These are phyloP conservation scores for Patiria miniata DNA, from an alignment of 35 echinoderm and acorn worm species.

Conservation along the genomic window DNA sequence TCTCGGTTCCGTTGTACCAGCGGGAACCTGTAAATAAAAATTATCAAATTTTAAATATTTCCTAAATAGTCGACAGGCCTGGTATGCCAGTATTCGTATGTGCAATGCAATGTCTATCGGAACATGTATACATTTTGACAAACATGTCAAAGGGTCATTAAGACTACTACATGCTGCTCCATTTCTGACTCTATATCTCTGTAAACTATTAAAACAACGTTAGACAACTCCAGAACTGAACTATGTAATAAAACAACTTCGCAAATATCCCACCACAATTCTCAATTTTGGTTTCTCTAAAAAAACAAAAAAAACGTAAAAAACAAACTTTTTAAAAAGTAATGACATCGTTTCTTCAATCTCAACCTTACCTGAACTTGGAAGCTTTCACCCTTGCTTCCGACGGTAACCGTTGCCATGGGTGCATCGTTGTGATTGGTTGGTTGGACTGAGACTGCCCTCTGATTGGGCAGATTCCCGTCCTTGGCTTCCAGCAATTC, in stretches of 20 bases:
- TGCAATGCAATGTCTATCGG: no score
- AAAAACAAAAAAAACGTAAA: background rate
- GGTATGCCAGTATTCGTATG: no score
- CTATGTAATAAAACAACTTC: no score
- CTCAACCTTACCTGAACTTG: background rate
- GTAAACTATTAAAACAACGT: no score
- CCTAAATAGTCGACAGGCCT: no score
- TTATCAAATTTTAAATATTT: no score
- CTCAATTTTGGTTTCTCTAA: background rate
- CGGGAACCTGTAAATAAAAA: constrained; percentile 47
- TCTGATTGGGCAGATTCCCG: constrained; percentile 44
- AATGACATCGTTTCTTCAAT: background rate
- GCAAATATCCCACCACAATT: no score
- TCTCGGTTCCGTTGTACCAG: constrained; percentile 35
- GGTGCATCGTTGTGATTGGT: constrained; percentile 17
- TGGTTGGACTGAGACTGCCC: constrained; percentile 30
- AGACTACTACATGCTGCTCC: no score
- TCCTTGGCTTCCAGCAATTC: constrained; percentile 65
- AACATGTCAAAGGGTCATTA: no score
- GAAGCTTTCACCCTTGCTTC: constrained; percentile 40
- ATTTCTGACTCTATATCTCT: no score
- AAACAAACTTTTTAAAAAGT: background rate
- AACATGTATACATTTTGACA: no score
- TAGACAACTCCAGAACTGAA: no score
- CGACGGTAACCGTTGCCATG: constrained; percentile 38